A percentile compares a stretch with the other conserved stretches of the same genome.
Evolutionary conservation across 2,888 invertebrate genomes (phyloP).

Genomic region (Harpalus rufipes): DNA sequence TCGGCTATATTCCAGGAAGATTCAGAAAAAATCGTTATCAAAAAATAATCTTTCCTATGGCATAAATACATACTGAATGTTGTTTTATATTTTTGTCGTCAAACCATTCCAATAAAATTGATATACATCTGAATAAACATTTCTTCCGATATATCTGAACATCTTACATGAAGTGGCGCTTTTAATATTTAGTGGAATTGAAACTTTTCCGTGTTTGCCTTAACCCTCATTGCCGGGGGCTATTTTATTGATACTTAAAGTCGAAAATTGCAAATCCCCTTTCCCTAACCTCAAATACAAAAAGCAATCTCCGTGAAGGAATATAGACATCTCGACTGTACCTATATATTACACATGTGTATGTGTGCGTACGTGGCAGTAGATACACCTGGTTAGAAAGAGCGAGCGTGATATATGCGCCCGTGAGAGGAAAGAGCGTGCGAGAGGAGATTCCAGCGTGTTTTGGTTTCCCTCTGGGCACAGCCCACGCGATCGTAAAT

Average conservation of each 20-base stretch:
- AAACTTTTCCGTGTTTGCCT: conserved; percentile 33
- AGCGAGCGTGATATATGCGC: conserved; percentile 15
- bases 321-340: conserved; percentile 57
- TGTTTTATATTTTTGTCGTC: background rate
- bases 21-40: too few species aligned
- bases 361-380: conserved; percentile 40
- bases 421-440: conserved; percentile 12
- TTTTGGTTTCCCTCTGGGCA: conserved; percentile 61
- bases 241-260: conserved; percentile 52
- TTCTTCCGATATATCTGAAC: background rate
- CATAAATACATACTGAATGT: background rate
- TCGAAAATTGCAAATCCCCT: conserved; percentile 52
- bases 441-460: conserved; percentile 45
- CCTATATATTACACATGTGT: conserved; percentile 57
- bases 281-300: conserved; percentile 59
- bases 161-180: conserved; percentile 16
- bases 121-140: background rate
- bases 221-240: conserved; percentile 45
- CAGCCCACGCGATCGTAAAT: conserved; percentile 64
- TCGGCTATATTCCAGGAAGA: too few species aligned
- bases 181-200: conserved; percentile 32
- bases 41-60: too few species aligned
- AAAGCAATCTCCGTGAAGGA: conserved; percentile 59
- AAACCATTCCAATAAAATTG: background rate
- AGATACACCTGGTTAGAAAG: conserved; percentile 19